A percentile compares a stretch with the other conserved stretches of the same genome.
phyloP scores from a whole-genome alignment of 2,888 invertebrate genomes.

The Patella depressa region DNA sequence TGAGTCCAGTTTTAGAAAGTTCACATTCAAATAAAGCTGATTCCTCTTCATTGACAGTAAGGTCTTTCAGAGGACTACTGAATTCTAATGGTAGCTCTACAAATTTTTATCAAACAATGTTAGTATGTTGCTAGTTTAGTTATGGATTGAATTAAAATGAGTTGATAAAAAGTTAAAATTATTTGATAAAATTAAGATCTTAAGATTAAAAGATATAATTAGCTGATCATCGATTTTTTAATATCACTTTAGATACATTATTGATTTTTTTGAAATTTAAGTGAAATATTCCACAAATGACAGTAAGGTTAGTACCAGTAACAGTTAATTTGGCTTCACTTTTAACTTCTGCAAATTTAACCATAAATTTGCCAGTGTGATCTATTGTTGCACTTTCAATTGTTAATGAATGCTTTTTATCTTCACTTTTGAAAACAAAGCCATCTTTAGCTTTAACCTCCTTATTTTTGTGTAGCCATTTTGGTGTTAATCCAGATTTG shows the following conservation, averaged over 20 bases:
- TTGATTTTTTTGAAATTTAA: no score
- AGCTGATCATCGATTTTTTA: no score
- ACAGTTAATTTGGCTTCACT: slow-evolving; percentile 58
- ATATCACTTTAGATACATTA: no score
- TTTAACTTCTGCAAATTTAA: slow-evolving; percentile 50
- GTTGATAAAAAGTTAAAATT: no score
- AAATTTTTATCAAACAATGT: no score
- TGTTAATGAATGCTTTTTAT: slow-evolving; percentile 50
- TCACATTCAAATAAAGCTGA: slow-evolving; percentile 89
- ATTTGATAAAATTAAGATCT: no score
- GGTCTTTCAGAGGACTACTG: slow-evolving; percentile 43
- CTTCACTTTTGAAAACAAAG: slow-evolving; percentile 86
- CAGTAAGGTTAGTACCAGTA: slow-evolving; percentile 45
- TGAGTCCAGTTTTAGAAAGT: slow-evolving; percentile 92
- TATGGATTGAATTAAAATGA: no score
- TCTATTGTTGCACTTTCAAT: slow-evolving; percentile 54
- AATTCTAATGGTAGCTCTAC: slow-evolving; percentile 51
- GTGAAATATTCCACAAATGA: no score
- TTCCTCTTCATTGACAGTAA: slow-evolving; percentile 47
- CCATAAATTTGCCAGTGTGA: slow-evolving; percentile 59
- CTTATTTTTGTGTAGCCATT: slow-evolving; percentile 84
- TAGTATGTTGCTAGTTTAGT: no score
- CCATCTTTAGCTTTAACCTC: slow-evolving; percentile 87
- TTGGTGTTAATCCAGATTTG: slow-evolving; percentile 92
- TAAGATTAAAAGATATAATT: no score